Evolutionary conservation across 2,113 vertebrate genomes (phyloP), one percentile per base, ranked within the genome.

Genomic region (Pan paniscus): DNA sequence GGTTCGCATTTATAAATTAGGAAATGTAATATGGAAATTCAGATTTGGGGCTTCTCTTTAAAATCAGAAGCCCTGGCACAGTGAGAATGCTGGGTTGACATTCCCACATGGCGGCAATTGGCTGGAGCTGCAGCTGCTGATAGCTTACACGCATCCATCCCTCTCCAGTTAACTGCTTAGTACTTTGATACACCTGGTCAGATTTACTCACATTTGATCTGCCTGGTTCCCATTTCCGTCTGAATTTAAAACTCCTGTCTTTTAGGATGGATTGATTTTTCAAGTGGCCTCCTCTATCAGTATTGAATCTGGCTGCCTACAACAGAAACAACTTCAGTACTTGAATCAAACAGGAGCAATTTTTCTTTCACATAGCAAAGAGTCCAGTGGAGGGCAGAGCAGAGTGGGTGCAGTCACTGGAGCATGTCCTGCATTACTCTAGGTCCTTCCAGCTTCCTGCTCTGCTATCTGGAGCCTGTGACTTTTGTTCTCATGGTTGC

Each of bases 241-340:
- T 43, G 43, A 81, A 23, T 89, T 82, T 76, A 22, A 82, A 94
- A 81, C 59, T 85, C 82, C 23, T 76, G 18, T 81, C 32, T 78
- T 92, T 87, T 46, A 48, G 67, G 50, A 17, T 57, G 20, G 76
- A 55, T 80, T 50, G 30, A 38, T 85, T 95, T 95, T 96, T 80
- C 76, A 81, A 50, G 46, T 76, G 27, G 52, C 13, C 32, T 52
- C 17, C 4, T 40, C 1, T 73, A 0, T 52, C 64, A 1, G 32
- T 38, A 4, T n/a, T 85, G 76, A 92, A 76, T 84, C 72, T 85
- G 79, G 79, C 75, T 50, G 0, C 80, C 30, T 14, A 2, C 25
- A 38, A 9, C 61, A 68, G 80, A 75, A 81, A 75, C 14, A 78
- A 3, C 55, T 50, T 23, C 46, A 30, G 40, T 40, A 14, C 70